phyloP scores from a whole-genome alignment of 1,140 invertebrate species.

The Macrostomum lignano region DNA sequence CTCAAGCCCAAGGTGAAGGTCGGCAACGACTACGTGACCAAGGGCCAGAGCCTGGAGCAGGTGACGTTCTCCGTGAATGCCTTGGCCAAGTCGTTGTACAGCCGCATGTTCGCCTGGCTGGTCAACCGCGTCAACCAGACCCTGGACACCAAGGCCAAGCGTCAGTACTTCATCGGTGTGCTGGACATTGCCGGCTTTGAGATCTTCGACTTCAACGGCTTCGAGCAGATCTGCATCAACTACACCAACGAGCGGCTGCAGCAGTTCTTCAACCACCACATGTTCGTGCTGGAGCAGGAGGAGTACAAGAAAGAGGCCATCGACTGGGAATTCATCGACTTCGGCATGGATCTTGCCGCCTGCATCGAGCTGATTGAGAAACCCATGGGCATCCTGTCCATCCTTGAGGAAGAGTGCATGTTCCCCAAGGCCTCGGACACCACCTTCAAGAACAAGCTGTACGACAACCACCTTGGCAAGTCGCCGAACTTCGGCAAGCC shows the following conservation, averaged over 20 bases:
- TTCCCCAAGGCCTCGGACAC: slow-evolving; percentile 96
- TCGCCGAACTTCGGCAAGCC: slow-evolving; percentile 85
- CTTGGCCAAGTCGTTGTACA: slow-evolving; percentile 79
- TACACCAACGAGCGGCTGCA: slow-evolving; percentile 98
- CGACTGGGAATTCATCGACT: slow-evolving; percentile 96
- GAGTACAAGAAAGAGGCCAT: slow-evolving; percentile 92
- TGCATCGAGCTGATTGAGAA: slow-evolving; percentile 98
- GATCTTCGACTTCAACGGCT: slow-evolving; percentile 97
- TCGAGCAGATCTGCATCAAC: slow-evolving; percentile 99
- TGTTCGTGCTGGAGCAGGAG: slow-evolving; percentile 99
- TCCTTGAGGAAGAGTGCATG: slow-evolving; percentile 99
- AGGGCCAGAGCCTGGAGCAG: slow-evolving; percentile 81
- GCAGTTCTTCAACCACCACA: slow-evolving; percentile 99
- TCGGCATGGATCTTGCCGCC: slow-evolving; percentile 86
- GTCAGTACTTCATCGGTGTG: slow-evolving; percentile 92
- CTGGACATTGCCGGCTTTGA: slow-evolving; percentile 99
- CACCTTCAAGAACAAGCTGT: slow-evolving; percentile 84
- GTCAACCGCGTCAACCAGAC: slow-evolving; percentile 95
- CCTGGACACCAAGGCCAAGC: slow-evolving; percentile 81
- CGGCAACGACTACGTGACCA: slow-evolving; percentile 74
- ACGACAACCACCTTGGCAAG: slow-evolving; percentile 90
- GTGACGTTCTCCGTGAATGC: slow-evolving; percentile 69
- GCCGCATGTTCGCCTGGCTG: slow-evolving; percentile 80
- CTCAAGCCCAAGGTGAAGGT: slow-evolving; percentile 36
- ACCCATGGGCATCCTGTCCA: slow-evolving; percentile 98